Conservation (phyloP, 1,140 invertebrate species). For the Tetragonula clypearis region DNA sequence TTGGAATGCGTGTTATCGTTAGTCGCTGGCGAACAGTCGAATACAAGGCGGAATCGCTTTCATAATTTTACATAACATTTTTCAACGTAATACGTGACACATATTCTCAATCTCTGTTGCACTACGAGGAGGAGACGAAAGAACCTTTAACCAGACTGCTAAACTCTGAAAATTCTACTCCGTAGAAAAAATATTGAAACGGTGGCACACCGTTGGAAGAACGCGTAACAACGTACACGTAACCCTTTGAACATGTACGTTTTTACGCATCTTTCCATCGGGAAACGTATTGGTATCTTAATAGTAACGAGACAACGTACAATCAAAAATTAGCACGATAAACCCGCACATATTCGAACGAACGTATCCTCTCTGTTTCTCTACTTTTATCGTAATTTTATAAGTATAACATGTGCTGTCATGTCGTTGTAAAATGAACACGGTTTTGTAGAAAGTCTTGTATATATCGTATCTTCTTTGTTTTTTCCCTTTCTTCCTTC, state of each 20-base stretch:
- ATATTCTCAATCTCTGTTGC: conserved; percentile 23
- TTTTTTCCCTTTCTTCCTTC: neutral
- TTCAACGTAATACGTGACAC: conserved; percentile 33
- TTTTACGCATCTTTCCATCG: conserved; percentile 45
- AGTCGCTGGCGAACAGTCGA: conserved; percentile 63
- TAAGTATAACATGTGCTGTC: conserved; percentile 55
- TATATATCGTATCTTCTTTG: conserved; percentile 50
- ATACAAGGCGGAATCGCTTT: conserved; percentile 59
- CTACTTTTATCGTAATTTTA: conserved; percentile 7
- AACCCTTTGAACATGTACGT: no score
- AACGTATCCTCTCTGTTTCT: neutral
- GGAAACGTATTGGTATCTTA: conserved; percentile 64
- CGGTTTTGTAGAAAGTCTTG: conserved; percentile 60
- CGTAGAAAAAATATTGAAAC: conserved; percentile 71
- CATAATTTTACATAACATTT: conserved; percentile 58
- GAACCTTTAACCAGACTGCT: conserved; percentile 39
- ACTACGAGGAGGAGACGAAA: conserved; percentile 41
- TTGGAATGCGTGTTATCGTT: conserved; percentile 74
- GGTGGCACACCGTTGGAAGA: conserved; percentile 19
- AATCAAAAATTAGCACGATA: conserved; percentile 64
- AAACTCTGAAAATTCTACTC: conserved; percentile 58
- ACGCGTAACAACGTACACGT: conserved; percentile 50
- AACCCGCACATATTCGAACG: conserved; percentile 49
- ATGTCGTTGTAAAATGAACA: conserved; percentile 62
- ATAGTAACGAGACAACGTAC: conserved; percentile 69